phyloP scores from a whole-genome alignment of 2,113 vertebrate species.

The Aptenodytes patagonicus region DNA sequence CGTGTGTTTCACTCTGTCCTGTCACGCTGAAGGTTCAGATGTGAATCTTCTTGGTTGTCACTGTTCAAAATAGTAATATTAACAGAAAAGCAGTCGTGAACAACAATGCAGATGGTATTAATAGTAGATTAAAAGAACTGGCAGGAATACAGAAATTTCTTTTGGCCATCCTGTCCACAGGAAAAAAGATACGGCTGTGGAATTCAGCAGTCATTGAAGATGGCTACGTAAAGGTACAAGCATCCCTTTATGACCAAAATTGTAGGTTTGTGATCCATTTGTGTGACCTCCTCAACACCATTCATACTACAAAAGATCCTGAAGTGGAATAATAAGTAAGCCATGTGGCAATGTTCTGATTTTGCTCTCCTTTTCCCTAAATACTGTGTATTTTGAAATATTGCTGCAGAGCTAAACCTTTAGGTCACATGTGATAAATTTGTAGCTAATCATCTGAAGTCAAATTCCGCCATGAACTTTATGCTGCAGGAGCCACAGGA shows the following conservation, averaged over 20 bases:
- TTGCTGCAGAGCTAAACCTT: background rate
- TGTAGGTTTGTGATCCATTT: background rate
- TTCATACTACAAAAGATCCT: background rate
- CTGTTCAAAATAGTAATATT: background rate
- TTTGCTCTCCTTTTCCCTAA: background rate
- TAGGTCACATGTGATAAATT: slow-evolving; percentile 18
- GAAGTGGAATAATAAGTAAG: background rate
- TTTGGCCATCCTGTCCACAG: background rate
- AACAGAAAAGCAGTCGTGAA: background rate
- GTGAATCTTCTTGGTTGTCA: background rate
- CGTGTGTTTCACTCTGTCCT: background rate
- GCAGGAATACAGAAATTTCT: background rate
- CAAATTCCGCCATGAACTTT: slow-evolving; percentile 3
- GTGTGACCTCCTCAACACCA: background rate
- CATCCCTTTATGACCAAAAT: background rate
- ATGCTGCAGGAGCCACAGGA: background rate
- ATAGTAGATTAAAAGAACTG: background rate
- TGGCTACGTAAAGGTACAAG: background rate
- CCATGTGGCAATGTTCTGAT: background rate
- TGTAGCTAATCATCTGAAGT: slow-evolving; percentile 45
- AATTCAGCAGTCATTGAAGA: background rate
- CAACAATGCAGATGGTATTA: background rate
- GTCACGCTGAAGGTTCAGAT: background rate
- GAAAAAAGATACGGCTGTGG: background rate
- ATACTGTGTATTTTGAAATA: background rate